Percentiles rank a stretch among this genome's conserved stretches.
Evolutionary conservation across 2,888 invertebrate genomes (phyloP).

Genomic region (Acleris literana): DNA sequence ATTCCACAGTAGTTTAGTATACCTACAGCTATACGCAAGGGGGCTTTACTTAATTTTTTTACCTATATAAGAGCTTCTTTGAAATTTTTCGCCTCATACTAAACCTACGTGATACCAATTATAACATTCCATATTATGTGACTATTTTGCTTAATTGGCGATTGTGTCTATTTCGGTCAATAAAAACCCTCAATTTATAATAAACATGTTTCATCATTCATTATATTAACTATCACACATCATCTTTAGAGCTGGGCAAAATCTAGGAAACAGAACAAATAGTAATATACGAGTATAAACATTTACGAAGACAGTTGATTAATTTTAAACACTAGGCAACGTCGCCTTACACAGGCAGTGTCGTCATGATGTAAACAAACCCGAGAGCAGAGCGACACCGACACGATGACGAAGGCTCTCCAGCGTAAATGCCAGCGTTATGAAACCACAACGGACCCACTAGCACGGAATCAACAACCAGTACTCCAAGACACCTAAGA

Average conservation of each 20-base stretch:
- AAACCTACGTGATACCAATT: too few relatives aligned
- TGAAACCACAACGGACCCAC: constrained; percentile 59
- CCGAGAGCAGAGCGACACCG: constrained; percentile 56
- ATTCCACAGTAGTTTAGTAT: too few relatives aligned
- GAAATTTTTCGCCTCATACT: too few relatives aligned
- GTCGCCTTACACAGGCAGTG: constrained; percentile 31
- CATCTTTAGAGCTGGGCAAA: not conserved
- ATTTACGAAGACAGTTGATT: constrained; percentile 7
- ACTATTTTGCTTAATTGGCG: too few relatives aligned
- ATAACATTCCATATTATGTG: too few relatives aligned
- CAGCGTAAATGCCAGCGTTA: constrained; percentile 69
- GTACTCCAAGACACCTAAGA: constrained; percentile 48
- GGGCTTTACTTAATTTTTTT: too few relatives aligned
- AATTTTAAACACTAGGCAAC: constrained; percentile 24
- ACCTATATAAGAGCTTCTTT: too few relatives aligned
- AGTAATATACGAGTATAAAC: constrained; percentile 4
- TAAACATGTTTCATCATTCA: too few relatives aligned
- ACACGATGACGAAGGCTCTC: constrained; percentile 53
- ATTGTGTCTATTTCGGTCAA: too few relatives aligned
- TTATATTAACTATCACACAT: too few relatives aligned
- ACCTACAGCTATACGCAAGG: too few relatives aligned
- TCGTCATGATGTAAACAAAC: constrained; percentile 44
- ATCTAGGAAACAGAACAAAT: not conserved
- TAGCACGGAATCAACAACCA: constrained; percentile 49
- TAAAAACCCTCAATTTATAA: too few relatives aligned